Evolutionary conservation across 2,113 vertebrate species (phyloP), one percentile per base, ranked within the genome.

Genomic region (Leptosomus discolor): DNA sequence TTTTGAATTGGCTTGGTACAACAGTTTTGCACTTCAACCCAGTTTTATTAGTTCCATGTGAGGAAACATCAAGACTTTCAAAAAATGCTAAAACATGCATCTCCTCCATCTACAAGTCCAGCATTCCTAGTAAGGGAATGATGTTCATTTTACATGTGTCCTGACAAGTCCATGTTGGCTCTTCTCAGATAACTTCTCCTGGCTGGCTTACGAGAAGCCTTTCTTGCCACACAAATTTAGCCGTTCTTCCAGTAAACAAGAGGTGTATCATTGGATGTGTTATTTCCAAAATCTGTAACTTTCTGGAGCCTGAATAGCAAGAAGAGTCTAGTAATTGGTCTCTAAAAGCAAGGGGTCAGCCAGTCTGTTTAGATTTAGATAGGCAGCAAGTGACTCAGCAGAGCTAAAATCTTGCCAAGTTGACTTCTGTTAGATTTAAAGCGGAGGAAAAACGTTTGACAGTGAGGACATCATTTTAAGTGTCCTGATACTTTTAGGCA

Each of bases 321-420:
- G 48, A 83, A 56, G 12, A 83, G 37, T 39, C 46, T 45, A 63
- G 85, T 60, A 60, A 79, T 71, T 0, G 1, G 54, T 91, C 50
- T 94, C 41, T 64, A 41, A 37, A 89, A 94, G 61, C n/a, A 65
- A 68, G 83, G 95, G 79, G 64, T 90, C 63, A 37, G 0, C 14
- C 9, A 46, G 43, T 56, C 18, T 94, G 41, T 70, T 95, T 46
- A 75, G 73, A 29, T 84, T 85, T 51, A 85, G 56, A 88, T 81
- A 97, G 92, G 83, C 93, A 92, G 77, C 92, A 93, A 97, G 87
- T 98, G 97, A 98, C 97, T 98, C 97, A 97, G 86, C 75, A 87
- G 54, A 45, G 67, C 82, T 91, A 91, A 87, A 80, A 24, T 53
- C 69, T 78, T 90, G 89, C 97, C 97, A 95, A 77, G 67, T 39